phyloP scores from a whole-genome alignment of 2,113 vertebrate genomes.

The Tenrec ecaudatus region DNA sequence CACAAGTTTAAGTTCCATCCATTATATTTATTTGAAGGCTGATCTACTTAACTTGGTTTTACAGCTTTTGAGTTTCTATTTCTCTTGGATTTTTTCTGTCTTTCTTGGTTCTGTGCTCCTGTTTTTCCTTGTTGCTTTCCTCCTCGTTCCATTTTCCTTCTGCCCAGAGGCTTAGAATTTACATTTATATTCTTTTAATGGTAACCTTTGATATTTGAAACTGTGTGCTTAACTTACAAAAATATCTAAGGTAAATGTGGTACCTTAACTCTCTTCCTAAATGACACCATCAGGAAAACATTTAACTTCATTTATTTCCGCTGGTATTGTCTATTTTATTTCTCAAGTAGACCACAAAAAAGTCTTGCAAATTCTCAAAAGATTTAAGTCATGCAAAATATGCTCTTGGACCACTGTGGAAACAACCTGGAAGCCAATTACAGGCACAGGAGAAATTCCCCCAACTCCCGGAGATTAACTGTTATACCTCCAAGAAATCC shows the following conservation, averaged over 20 bases:
- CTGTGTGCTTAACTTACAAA: not conserved
- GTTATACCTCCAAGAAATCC: not conserved
- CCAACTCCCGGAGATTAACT: slow-evolving; percentile 48
- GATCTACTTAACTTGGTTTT: not conserved
- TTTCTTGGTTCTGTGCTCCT: not conserved
- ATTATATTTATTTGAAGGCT: not conserved
- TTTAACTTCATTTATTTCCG: not conserved
- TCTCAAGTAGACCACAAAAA: not conserved
- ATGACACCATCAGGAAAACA: slow-evolving; percentile 2
- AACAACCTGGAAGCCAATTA: slow-evolving; percentile 37
- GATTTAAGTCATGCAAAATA: slow-evolving; percentile 5
- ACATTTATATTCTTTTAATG: not conserved
- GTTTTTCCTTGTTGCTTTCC: not conserved
- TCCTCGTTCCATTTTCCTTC: not conserved
- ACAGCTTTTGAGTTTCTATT: not conserved
- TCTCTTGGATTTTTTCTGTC: slow-evolving; percentile 12
- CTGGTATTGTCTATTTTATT: not conserved
- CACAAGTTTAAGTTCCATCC: not conserved
- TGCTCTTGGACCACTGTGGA: not conserved
- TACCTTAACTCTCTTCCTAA: slow-evolving; percentile 25
- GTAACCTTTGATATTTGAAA: slow-evolving; percentile 11
- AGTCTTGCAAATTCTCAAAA: not conserved
- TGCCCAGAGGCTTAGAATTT: slow-evolving; percentile 18
- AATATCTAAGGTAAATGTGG: not conserved
- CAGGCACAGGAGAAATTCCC: slow-evolving; percentile 1